Conservation (phyloP, 2,113 vertebrate genomes). For the Pandion haliaetus region DNA sequence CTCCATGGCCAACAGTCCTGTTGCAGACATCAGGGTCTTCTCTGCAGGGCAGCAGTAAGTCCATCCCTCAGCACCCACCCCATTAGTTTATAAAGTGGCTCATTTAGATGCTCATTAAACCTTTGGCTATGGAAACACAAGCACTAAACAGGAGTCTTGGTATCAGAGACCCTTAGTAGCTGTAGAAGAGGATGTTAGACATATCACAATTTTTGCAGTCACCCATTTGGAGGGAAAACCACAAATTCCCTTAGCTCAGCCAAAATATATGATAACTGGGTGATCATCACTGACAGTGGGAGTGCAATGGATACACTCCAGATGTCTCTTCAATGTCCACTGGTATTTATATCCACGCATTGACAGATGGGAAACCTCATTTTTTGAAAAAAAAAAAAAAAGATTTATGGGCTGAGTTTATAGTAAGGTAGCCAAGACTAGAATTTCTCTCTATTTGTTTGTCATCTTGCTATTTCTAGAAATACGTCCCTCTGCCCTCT, state of each 20-base stretch:
- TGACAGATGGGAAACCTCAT: slow-evolving; percentile 39
- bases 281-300: neutral
- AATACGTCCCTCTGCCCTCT: slow-evolving; percentile 15
- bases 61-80: neutral
- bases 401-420: neutral
- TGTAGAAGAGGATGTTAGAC: neutral
- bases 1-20: neutral
- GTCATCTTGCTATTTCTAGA: slow-evolving; percentile 25
- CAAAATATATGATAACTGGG: neutral
- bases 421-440: slow-evolving; percentile 29
- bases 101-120: neutral
- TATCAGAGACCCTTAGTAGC: neutral
- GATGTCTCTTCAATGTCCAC: neutral
- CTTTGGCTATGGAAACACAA: neutral
- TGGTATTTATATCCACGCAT: neutral
- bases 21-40: neutral
- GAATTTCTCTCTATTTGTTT: slow-evolving; percentile 17
- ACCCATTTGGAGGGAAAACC: neutral
- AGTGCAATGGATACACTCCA: slow-evolving; percentile 10
- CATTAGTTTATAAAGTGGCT: neutral
- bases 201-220: neutral
- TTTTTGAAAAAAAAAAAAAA: neutral
- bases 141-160: neutral
- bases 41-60: neutral
- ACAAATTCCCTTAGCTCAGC: neutral